Percentiles rank a stretch among this genome's conserved stretches.
Evolutionary conservation across 2,113 vertebrate genomes (phyloP).

Genomic region (Cacatua alba): DNA sequence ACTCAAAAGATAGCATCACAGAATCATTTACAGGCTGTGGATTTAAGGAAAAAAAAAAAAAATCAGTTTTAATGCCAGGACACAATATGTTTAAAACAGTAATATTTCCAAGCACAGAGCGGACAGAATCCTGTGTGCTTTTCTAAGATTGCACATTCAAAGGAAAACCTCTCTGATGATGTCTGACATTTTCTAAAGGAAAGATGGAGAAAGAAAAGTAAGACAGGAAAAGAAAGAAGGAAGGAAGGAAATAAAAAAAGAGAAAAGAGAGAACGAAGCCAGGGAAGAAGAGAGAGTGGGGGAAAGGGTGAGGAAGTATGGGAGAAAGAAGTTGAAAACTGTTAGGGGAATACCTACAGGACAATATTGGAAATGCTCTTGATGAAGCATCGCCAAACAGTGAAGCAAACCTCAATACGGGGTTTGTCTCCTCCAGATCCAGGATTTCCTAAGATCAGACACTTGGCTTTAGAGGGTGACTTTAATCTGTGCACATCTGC

Average conservation of each 20-base stretch:
- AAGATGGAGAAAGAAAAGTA: background rate
- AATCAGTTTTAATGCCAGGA: background rate
- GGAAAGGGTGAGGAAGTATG: background rate
- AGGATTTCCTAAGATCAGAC: background rate
- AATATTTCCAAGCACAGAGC: background rate
- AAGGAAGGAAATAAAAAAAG: background rate
- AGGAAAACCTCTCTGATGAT: background rate
- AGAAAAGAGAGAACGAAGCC: background rate
- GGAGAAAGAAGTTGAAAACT: background rate
- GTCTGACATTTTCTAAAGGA: background rate
- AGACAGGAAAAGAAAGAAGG: background rate
- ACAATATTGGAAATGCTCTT: background rate
- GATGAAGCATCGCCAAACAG: background rate
- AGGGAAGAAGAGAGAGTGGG: background rate
- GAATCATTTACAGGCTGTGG: background rate
- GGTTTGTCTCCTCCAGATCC: background rate
- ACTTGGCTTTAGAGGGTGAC: background rate
- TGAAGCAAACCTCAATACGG: background rate
- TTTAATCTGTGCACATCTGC: background rate
- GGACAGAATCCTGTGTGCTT: background rate
- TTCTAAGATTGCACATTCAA: background rate
- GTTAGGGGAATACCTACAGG: background rate
- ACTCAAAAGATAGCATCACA: constrained; percentile 35
- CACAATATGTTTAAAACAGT: background rate
- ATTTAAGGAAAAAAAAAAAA: background rate